Percentiles rank a stretch among this genome's conserved stretches.
These are phyloP conservation scores for Spea hammondii DNA, from an alignment of 2,797 vertebrate genomes.

Conservation along the genomic window DNA sequence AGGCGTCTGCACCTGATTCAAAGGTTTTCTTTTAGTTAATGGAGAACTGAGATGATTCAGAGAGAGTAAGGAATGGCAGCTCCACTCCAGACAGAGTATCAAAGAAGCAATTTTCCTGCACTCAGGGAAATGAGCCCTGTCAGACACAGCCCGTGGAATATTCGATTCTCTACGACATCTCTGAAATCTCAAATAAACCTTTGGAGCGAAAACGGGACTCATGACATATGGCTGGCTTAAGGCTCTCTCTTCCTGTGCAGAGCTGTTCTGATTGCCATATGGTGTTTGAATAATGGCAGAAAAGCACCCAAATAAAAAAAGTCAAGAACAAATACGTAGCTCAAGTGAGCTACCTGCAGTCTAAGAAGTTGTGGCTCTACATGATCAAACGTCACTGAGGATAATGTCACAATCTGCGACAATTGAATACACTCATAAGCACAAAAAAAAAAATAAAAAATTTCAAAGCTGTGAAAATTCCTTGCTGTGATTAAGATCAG, in stretches of 20 bases:
- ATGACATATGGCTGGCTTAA: slow-evolving; percentile 44
- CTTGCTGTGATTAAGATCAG: neutral
- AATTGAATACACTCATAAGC: neutral
- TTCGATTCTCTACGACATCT: slow-evolving; percentile 10
- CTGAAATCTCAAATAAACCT: slow-evolving; percentile 29
- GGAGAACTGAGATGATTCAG: slow-evolving; percentile 29
- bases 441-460: neutral
- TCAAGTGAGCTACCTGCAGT: slow-evolving; percentile 44
- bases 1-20: slow-evolving; percentile 2
- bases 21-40: slow-evolving; percentile 5
- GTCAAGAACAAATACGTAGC: slow-evolving; percentile 28
- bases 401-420: neutral
- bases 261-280: slow-evolving; percentile 42
- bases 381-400: neutral
- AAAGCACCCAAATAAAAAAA: slow-evolving; percentile 45
- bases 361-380: slow-evolving; percentile 8
- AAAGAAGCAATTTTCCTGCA: slow-evolving; percentile 44
- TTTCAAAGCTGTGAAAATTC: neutral
- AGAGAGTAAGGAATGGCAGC: slow-evolving; percentile 16
- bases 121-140: slow-evolving; percentile 32
- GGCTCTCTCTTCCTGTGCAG: slow-evolving; percentile 37
- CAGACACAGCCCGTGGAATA: slow-evolving; percentile 28
- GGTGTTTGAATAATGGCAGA: slow-evolving; percentile 48
- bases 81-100: slow-evolving; percentile 31
- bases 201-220: slow-evolving; percentile 31